Base-by-base conservation (phyloP, 2,113 vertebrate genomes). In the Rhabdornis inornatus region DNA sequence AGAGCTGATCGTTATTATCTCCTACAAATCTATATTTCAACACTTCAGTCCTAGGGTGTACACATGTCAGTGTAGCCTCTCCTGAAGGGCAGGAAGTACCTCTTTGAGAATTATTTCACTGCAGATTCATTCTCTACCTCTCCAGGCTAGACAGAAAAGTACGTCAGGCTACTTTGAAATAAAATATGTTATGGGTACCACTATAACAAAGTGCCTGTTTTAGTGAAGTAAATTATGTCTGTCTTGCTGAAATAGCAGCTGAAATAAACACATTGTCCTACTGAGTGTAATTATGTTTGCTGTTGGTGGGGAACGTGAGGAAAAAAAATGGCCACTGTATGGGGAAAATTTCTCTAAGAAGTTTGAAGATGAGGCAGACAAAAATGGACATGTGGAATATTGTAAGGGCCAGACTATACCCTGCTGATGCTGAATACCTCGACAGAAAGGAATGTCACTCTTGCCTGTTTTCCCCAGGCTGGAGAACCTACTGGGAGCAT, bases 371-470 rank as follows among this genome's bases (percentile, higher is more conserved):
- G 59, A 77, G 63, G 72, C 83, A 80, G 75, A 74, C 70, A 74
- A 8, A 92, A 87, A 31, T 12, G 25, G 49, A 28, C n/a, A 18
- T 3, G 12, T 72, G 39, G 39, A 86, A 22, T 65, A 31, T 68
- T 45, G 20, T 42, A 27, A 78, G 61, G 71, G 60, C 63, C 72
- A 56, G 56, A 55, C 72, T 71, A 20, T 83, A 27, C 85, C 78
- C 60, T 75, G 17, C 49, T 70, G 74, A 64, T 95, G 80, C 31
- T 75, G 7, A 96, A 89, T 92, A 94, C 76, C 68, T 72, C 64
- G 53, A 31, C 77, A 92, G 90, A 94, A 93, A 91, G 89, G 92
- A 96, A 92, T 87, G 68, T 86, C 80, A 59, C 68, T 90, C 40
- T 13, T 56, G 72, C 37, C 83, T 90, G 49, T 75, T 75, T 91